Evolutionary conservation across 30 jellyfish, hydroid and myxozoan genomes (phyloP).

Genomic region (Aurelia sp.): DNA sequence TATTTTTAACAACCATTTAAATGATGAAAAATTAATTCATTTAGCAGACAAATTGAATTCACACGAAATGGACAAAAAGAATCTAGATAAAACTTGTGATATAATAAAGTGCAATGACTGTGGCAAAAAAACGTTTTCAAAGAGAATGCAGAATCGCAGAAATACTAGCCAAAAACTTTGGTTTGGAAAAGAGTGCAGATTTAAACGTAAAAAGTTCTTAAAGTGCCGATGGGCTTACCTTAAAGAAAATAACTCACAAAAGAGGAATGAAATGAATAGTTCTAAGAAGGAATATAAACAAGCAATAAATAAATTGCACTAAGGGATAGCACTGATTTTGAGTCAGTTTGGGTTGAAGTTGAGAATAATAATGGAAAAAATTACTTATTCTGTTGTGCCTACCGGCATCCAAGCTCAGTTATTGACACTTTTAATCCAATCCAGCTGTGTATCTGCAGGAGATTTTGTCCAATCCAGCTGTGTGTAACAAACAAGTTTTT

Average conservation of each 20-base stretch:
- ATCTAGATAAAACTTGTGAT: background rate
- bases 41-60: background rate
- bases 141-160: no score
- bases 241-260: background rate
- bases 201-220: background rate
- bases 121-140: background rate
- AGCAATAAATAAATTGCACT: slow-evolving; percentile 7
- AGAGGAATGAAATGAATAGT: background rate
- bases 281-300: slow-evolving; percentile 23
- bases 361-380: no score
- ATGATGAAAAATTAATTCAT: background rate
- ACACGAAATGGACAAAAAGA: background rate
- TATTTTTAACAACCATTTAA: background rate
- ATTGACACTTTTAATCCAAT: no score
- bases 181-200: slow-evolving; percentile 1
- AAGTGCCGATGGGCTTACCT: background rate
- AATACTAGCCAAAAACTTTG: background rate
- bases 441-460: no score
- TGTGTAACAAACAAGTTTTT: no score
- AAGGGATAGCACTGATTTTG: no score
- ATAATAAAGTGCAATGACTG: background rate
- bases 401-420: no score
- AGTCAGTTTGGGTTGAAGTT: no score
- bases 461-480: no score
- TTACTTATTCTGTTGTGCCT: no score